Evolutionary conservation across 2,888 invertebrate genomes (phyloP).

Genomic region (Mycalesis mineus): DNA sequence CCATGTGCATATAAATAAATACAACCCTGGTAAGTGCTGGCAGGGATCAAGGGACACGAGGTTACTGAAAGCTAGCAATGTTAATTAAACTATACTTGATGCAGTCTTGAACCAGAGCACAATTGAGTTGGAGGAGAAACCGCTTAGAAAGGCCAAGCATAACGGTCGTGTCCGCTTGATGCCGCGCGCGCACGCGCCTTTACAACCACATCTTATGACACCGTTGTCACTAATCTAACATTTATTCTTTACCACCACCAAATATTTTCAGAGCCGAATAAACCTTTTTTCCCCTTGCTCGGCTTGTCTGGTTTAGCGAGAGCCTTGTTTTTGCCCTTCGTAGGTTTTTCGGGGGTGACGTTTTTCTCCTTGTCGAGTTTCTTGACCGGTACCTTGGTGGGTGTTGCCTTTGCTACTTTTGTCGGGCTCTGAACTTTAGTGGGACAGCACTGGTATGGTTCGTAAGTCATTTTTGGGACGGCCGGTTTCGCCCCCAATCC

Average conservation of each 20-base stretch:
- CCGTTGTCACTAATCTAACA: slow-evolving; percentile 52
- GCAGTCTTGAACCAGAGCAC: slow-evolving; percentile 55
- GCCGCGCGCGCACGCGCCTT: slow-evolving; percentile 56
- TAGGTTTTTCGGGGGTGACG: slow-evolving; percentile 52
- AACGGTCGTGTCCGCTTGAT: slow-evolving; percentile 72
- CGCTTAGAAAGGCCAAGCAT: slow-evolving; percentile 41
- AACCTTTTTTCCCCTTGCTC: slow-evolving; percentile 86
- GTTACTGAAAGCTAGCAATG: slow-evolving; percentile 60
- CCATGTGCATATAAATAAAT: slow-evolving; percentile 59
- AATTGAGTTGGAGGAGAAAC: slow-evolving; percentile 47
- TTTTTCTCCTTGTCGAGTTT: slow-evolving; percentile 68
- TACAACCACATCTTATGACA: slow-evolving; percentile 53
- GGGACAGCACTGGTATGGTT: slow-evolving; percentile 96
- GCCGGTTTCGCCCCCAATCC: slow-evolving; percentile 92
- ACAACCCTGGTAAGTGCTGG: slow-evolving; percentile 72
- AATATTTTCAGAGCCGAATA: slow-evolving; percentile 90
- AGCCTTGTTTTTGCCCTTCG: slow-evolving; percentile 72
- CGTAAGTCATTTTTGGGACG: slow-evolving; percentile 87
- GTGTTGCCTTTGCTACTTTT: slow-evolving; percentile 87
- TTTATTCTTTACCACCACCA: slow-evolving; percentile 84
- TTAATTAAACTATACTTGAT: slow-evolving; percentile 54
- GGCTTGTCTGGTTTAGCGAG: slow-evolving; percentile 77
- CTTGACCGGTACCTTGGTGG: slow-evolving; percentile 78
- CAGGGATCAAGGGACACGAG: slow-evolving; percentile 75
- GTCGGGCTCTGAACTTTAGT: slow-evolving; percentile 87